Base-by-base conservation (phyloP, 2,888 invertebrate species). In the Spialia ferax region DNA sequence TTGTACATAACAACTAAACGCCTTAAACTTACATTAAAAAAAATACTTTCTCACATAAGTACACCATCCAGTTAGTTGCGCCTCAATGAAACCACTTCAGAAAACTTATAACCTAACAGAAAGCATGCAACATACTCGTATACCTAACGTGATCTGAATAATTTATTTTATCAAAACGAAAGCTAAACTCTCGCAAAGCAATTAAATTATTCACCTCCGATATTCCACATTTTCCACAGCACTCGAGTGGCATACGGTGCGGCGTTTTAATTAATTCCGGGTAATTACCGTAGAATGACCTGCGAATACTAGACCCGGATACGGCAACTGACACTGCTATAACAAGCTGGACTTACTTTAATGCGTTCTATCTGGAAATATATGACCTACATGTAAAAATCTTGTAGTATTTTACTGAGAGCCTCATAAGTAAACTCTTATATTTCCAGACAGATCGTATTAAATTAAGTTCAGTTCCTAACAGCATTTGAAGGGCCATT, bases 241-340 rank as follows among this genome's bases (percentile, higher is more conserved):
- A n/a, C 52, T 52, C 52, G 52, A 52, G 52, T 52, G 50, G 50
- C 22, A 15, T 23, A 23, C 22, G 48, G 11, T 50, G 59, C 52
- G 59, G 59, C 57, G 50, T 18, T 72, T 71, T 70, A 70, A 70
- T 69, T 69, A 68, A 71, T 71, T 63, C 71, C 72, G 57, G 57
- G 57, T 70, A 65, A 68, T 72, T 65, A 68, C 69, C 68, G 69
- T 70, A 69, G 69, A 70, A 48, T 48, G 45, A 48, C 45, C 45
- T 20, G 45, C 45, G 20, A 48, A 70, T 66, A 69, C 69, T 66
- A 69, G 64, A 72, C 70, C 67, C 70, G 15, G 18, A 18, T 52
- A 22, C 54, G 54, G 54, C 54, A 54, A 54, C 26, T 54, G 54
- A 54, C 54, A 54, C 54, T 15, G n/a, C n/a, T 1, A 15, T 54